Evolutionary conservation across 1,140 invertebrate species (phyloP), one percentile per base, ranked within the genome.

Genomic region (Lethrus apterus): DNA sequence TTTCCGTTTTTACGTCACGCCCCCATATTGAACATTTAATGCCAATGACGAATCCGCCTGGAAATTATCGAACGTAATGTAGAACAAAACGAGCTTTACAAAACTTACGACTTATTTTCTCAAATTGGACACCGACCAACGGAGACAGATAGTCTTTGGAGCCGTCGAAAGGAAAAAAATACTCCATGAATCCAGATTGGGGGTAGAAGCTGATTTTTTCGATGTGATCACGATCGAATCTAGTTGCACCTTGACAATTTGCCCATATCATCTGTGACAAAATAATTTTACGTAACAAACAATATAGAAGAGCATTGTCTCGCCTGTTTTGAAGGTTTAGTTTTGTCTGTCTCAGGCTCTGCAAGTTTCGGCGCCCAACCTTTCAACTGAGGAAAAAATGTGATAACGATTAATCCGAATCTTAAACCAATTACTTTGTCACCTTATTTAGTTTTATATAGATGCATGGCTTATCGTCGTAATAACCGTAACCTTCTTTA

Each of bases 381-480:
- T 20, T n/a, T 23, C 11, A 26, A 7, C 23, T 26, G n/a, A 26
- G n/a, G n/a, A n/a, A 26, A 26, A 26, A 7, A n/a, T 7, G 5
- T 26, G 23, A 7, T 26, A 7, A 26, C n/a, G 23, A 26, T 26
- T 26, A 26, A 7, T 26, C n/a, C 5, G 5, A 7, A 26, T 26
- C n/a, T 7, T n/a, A 26, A 7, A 26, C 23, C 20, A 19, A 3
- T 8, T n/a, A 38, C 14, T 21, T 38, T 2, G 14, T n/a, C 18
- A 19, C 36, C 21, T 38, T 46, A 20, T 46, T 46, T 29, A 46
- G 10, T 46, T 46, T 46, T 31, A 46, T 24, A 26, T 46, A 46
- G 11, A 46, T 38, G 14, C 44, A 46, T 7, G 44, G 44, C 19
- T 36, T 26, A 19, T 42, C 13, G 0, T 15, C 15, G 7, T 30